Base-by-base conservation (phyloP, 2,797 vertebrate genomes). In the Microtus obscurus region DNA sequence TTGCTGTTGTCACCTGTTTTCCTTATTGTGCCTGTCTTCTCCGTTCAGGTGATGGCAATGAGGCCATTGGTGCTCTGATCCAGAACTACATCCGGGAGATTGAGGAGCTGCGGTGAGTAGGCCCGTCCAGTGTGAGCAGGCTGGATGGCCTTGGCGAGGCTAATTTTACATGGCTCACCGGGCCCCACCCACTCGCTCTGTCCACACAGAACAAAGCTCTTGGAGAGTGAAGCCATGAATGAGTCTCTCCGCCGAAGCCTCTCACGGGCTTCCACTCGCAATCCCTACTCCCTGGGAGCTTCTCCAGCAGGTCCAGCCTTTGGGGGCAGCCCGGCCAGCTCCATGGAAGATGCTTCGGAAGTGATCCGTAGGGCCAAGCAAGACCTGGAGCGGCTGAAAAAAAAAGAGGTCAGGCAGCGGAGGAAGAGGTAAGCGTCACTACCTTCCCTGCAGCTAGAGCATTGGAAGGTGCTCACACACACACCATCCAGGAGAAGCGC, bases 81-180 rank as follows among this genome's bases (percentile, higher is more conserved):
- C 99, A 99, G 98, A 99, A 99, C 97, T 99, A 99, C 97, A 99
- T 99, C 98, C 97, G 99, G 92, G 99, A 99, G 98, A 99, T 99
- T 7, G 99, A 99, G 96, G 99, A 99, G 96, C 98, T 99, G 27
- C 98, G 99, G 99, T 99, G 98, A 98, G 98, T 61, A 48, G 37
- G 17, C 0, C 5, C 0, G 0, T 4, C 21, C 0, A 0, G 0
- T 12, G 1, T 11, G 11, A 61, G 59, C 7, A 1, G 17, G 2
- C 10, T 0, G 9, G 0, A 6, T 4, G 51, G 16, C 10, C 27
- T 14, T 2, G 14, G 51, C 27, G 12, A 14, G 5, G 34, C 40
- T 10, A 34, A 27, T 34, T 40, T 9, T 0, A 0, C 1, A 63
- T 3, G 0, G 2, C 73, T 93, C 17, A 91, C 48, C 11, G 0